Evolutionary conservation across 2,888 invertebrate species (phyloP).

Genomic region (Eulithis testata): DNA sequence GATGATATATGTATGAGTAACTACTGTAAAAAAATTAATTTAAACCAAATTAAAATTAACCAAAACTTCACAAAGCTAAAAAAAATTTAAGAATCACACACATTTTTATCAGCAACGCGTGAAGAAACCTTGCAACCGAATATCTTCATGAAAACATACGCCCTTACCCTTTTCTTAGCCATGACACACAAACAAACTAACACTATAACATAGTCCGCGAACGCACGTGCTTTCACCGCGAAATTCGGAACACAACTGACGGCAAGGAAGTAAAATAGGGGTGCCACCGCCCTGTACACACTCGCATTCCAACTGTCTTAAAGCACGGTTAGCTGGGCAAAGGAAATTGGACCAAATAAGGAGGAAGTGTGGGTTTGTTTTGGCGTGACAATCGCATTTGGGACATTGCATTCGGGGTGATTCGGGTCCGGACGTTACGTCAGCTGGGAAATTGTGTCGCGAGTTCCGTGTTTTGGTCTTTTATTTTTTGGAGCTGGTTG

Average conservation of each 20-base stretch:
- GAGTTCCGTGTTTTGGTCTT: conserved; percentile 29
- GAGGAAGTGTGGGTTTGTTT: conserved; percentile 36
- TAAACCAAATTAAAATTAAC: conserved; percentile 7
- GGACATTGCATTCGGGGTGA: conserved; percentile 37
- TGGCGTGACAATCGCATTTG: conserved; percentile 24
- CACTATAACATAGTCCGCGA: conserved; percentile 22
- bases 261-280: conserved; percentile 54
- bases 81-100: conserved; percentile 27
- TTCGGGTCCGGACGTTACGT: conserved; percentile 37
- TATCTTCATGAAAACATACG: conserved; percentile 40
- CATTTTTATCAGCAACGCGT: conserved; percentile 36
- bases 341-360: conserved; percentile 42
- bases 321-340: conserved; percentile 39
- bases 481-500: conserved; percentile 28
- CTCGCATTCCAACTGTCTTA: conserved; percentile 53
- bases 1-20: not conserved
- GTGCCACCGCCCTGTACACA: conserved; percentile 60
- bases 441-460: conserved; percentile 41
- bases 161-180: conserved; percentile 80
- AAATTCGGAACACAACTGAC: conserved; percentile 60
- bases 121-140: conserved; percentile 35
- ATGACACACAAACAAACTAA: conserved; percentile 50
- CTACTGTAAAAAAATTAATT: not conserved
- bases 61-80: conserved; percentile 2
- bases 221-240: conserved; percentile 55